Evolutionary conservation across 2,797 vertebrate genomes (phyloP), one percentile per base, ranked within the genome.

Genomic region (Chelonia mydas): DNA sequence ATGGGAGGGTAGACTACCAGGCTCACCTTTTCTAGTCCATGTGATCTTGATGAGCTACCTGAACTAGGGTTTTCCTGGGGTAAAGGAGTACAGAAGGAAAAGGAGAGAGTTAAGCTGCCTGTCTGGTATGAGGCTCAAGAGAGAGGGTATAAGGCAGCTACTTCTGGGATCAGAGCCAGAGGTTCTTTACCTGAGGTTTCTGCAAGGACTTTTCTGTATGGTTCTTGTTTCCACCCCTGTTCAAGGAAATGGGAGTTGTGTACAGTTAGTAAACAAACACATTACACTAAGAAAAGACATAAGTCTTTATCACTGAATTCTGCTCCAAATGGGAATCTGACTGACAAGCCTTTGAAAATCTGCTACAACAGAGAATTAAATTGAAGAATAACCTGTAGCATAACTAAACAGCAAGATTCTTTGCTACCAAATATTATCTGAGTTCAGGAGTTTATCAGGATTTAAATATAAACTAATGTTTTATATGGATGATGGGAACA

Each of bases 241-340:
- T 28, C 54, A 21, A 19, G 54, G 19, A 47, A 27, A 84, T 50
- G 4, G 53, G 33, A 10, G 45, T 84, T 86, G 37, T 2, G 1
- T 21, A 0, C 5, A 28, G 27, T 47, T 23, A 50, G 19, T 81
- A 47, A 76, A 45, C 8, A 7, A 45, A 76, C 21, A 25, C 25
- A 41, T 49, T 51, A 49, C 23, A 37, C 3, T 45, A 28, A 55
- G 45, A 54, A 87, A 84, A 54, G 0, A 0, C 21, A 0, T 0
- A 3, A 21, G 31, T 13, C 6, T 25, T 81, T 1, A 16, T 88
- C 45, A 83, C 84, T 31, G 57, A 49, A 68, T 90, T 54, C 17
- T 91, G 5, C 7, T 80, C 49, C 3, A 33, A 10, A 7, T 9
- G 23, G 54, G 16, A 83, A 94, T 31, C 21, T 55, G 54, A 2